Evolutionary conservation across 2,888 invertebrate species (phyloP).

Genomic region (Apotomis capreana): DNA sequence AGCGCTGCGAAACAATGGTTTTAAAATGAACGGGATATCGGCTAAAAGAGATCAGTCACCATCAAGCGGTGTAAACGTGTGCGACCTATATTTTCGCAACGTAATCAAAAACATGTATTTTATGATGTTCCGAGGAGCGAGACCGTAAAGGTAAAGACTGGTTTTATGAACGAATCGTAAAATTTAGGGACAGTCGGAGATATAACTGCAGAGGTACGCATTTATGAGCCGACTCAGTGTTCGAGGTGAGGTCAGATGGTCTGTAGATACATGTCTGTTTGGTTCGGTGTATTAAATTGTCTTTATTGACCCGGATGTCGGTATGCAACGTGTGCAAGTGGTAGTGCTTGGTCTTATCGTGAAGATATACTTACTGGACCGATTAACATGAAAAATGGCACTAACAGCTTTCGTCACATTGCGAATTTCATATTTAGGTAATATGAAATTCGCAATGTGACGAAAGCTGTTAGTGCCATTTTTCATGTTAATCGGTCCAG

Average conservation of each 20-base stretch:
- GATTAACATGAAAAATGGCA: too few relatives aligned
- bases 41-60: slow-evolving; percentile 24
- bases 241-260: slow-evolving; percentile 25
- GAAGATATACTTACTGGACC: too few relatives aligned
- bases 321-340: background rate
- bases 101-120: slow-evolving; percentile 18
- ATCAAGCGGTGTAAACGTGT: slow-evolving; percentile 1
- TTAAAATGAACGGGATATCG: slow-evolving; percentile 29
- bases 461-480: too few relatives aligned
- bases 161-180: slow-evolving; percentile 39
- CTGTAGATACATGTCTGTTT: slow-evolving; percentile 5
- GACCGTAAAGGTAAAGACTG: slow-evolving; percentile 36
- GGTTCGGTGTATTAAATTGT: background rate
- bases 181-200: slow-evolving; percentile 29
- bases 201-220: slow-evolving; percentile 21
- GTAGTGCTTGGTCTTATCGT: background rate
- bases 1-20: slow-evolving; percentile 26
- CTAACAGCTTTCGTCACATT: too few relatives aligned
- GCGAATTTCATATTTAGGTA: too few relatives aligned
- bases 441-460: too few relatives aligned
- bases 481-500: too few relatives aligned
- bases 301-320: slow-evolving; percentile 5
- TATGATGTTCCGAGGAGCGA: slow-evolving; percentile 23
- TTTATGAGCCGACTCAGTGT: slow-evolving; percentile 28
- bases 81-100: background rate